phyloP scores from a whole-genome alignment of 2,888 invertebrate species.

The Mythimna pallens region DNA sequence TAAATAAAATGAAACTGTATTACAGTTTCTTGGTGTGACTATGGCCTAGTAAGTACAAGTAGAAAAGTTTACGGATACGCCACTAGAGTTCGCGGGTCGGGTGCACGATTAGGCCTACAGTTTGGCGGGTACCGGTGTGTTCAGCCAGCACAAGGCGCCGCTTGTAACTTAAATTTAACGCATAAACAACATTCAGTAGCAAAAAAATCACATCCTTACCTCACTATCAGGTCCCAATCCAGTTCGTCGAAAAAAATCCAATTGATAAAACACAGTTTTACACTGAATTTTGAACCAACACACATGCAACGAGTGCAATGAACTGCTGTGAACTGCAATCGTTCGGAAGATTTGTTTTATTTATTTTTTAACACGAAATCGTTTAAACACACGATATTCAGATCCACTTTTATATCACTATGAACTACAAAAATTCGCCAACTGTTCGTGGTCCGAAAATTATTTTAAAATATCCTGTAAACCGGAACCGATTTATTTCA shows the following conservation, averaged over 20 bases:
- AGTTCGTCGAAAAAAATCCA: slow-evolving; percentile 82
- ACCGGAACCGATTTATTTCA: slow-evolving; percentile 23
- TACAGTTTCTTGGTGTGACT: neutral
- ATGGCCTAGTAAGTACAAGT: neutral
- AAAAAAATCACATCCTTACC: slow-evolving; percentile 73
- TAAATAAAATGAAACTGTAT: neutral
- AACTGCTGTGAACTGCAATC: slow-evolving; percentile 52
- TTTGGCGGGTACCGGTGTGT: slow-evolving; percentile 52
- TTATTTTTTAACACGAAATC: slow-evolving; percentile 43
- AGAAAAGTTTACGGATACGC: slow-evolving; percentile 51
- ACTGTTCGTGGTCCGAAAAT: neutral
- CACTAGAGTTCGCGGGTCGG: slow-evolving; percentile 63
- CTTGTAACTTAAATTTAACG: slow-evolving; percentile 61
- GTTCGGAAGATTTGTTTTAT: slow-evolving; percentile 44
- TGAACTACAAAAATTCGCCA: slow-evolving; percentile 19
- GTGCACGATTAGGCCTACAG: slow-evolving; percentile 75
- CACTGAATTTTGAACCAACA: slow-evolving; percentile 72
- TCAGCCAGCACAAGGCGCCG: slow-evolving; percentile 15
- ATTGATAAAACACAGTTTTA: slow-evolving; percentile 72
- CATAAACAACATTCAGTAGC: slow-evolving; percentile 35
- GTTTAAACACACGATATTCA: slow-evolving; percentile 34
- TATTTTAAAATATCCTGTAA: slow-evolving; percentile 1
- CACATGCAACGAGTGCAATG: slow-evolving; percentile 64
- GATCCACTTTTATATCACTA: slow-evolving; percentile 44
- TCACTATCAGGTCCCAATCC: slow-evolving; percentile 79